Conservation (phyloP, 2,888 invertebrate genomes). For the Drosophila monieri region DNA sequence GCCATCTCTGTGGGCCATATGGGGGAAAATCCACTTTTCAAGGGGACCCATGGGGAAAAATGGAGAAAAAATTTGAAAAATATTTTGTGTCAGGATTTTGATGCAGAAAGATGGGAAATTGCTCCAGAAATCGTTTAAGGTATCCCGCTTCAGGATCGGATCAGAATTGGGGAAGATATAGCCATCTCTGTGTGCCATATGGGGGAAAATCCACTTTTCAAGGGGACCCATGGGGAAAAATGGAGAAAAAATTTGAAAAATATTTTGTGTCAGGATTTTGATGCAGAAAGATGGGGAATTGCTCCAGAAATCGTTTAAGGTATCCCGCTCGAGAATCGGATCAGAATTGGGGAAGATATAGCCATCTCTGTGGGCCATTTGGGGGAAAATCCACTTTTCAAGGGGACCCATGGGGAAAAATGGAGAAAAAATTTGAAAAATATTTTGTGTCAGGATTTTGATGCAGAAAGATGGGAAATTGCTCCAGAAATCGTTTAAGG, state of each 20-base stretch:
- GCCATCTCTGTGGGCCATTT: neutral
- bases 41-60: neutral
- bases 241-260: neutral
- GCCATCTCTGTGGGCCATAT: neutral
- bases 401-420: neutral
- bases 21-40: neutral
- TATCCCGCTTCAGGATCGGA: neutral
- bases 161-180: neutral
- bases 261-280: neutral
- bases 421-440: neutral
- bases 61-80: neutral
- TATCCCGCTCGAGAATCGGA: neutral
- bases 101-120: neutral
- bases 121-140: neutral
- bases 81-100: neutral
- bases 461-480: neutral
- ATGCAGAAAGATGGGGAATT: neutral
- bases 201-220: neutral
- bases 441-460: neutral
- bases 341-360: neutral
- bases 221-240: neutral
- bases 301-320: neutral
- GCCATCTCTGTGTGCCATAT: neutral
- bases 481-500: neutral
- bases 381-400: neutral